Percentiles rank a stretch among this genome's conserved stretches.
phyloP scores from a whole-genome alignment of 2,797 vertebrate genomes.

The Eremophila alpestris region DNA sequence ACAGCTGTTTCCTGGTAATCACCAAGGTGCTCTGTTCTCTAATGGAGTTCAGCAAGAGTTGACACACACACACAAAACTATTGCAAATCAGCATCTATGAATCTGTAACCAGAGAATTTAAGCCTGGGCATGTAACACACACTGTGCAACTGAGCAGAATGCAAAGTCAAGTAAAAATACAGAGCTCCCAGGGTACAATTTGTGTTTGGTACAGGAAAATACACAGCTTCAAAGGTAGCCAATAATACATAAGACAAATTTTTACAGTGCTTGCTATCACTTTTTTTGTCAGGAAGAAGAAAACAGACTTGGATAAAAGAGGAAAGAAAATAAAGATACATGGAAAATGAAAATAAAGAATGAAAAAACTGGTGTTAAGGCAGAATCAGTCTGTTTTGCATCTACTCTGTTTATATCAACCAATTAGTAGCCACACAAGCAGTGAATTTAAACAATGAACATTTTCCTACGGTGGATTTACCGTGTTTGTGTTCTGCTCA shows the following conservation, averaged over 20 bases:
- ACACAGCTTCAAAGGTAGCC: not conserved
- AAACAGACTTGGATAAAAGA: not conserved
- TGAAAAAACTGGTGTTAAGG: not conserved
- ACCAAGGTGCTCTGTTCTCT: not conserved
- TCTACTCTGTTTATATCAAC: not conserved
- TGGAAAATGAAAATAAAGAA: not conserved
- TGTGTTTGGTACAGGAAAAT: not conserved
- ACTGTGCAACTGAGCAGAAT: not conserved
- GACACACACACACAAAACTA: not conserved
- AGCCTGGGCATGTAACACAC: not conserved
- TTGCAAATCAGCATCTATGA: not conserved
- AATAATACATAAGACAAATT: not conserved
- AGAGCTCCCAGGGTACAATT: not conserved
- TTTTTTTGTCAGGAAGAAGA: not conserved
- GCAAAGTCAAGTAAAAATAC: not conserved
- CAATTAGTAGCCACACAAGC: not conserved
- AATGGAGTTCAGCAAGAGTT: not conserved
- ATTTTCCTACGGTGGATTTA: not conserved
- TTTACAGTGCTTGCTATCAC: fast-evolving
- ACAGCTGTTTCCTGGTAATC: not conserved
- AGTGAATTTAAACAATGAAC: not conserved
- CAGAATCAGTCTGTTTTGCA: not conserved
- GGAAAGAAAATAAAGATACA: not conserved
- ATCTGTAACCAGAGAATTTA: not conserved
- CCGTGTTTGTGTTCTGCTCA: not conserved